Evolutionary conservation across 2,888 invertebrate species (phyloP), one percentile per base, ranked within the genome.

Genomic region (Pristionchus entomophagus): DNA sequence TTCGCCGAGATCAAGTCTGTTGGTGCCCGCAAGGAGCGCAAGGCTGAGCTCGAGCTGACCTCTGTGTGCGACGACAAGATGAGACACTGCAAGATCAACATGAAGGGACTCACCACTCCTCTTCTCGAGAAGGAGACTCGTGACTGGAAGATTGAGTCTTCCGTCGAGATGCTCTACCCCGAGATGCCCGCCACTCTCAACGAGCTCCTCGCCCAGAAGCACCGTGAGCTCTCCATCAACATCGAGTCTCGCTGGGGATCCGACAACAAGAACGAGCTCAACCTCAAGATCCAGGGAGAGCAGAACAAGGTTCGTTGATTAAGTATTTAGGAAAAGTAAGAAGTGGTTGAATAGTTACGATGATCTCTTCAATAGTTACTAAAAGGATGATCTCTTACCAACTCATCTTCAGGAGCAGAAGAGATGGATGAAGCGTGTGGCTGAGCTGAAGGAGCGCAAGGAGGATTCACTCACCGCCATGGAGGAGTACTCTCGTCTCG

Each of bases 121-220:
- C 17, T 78, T n/a, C 26, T 88, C 49, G 77, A 83, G 35, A 69
- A 89, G 62, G 89, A 91, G 85, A 26, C 29, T 29, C 45, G 49
- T 17, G 32, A 78, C 6, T 78, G 78, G 78, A 78, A 41, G 45
- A n/a, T 78, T 22, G 49, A 41, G 26, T 78, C 78, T 4, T 14
- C 26, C 29, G 17, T 78, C 49, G 78, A 78, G 78, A 32, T 78
- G 26, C 78, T 89, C 49, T 82, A 88, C 56, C 92, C 92, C 84
- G 87, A 90, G 73, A 86, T 84, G 87, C 87, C 86, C 85, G 59
- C 85, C 14, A 85, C 88, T 80, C 86, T 91, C 53, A 77, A 87
- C 14, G 85, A 88, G 77, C 87, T 89, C 38, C 86, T 87, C 83
- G 88, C 88, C 73, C 88, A 88, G 86, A 87, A 88, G 85, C 88